Evolutionary conservation across 2,113 vertebrate species (phyloP).

Genomic region (Capra hircus): DNA sequence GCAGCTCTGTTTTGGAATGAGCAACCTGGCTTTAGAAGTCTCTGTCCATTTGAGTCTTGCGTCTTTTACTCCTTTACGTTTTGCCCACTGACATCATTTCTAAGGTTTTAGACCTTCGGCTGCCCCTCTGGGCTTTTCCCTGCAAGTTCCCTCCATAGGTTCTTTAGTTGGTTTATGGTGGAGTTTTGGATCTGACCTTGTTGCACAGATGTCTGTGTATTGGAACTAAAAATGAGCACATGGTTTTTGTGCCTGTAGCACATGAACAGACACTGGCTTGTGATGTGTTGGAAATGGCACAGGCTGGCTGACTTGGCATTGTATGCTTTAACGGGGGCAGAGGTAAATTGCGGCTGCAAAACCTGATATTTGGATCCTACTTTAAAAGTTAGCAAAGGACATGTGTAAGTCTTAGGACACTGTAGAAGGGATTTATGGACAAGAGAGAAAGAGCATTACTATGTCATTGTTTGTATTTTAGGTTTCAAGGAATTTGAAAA

Average conservation of each 20-base stretch:
- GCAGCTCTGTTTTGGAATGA: background rate
- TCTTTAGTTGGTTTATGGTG: background rate
- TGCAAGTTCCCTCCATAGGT: background rate
- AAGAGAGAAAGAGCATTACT: background rate
- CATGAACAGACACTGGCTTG: conserved; percentile 37
- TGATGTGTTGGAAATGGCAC: conserved; percentile 48
- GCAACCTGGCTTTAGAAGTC: background rate
- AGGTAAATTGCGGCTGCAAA: background rate
- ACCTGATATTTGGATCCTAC: background rate
- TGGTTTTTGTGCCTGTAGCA: conserved; percentile 53
- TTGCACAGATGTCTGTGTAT: conserved; percentile 65
- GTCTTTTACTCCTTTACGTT: background rate
- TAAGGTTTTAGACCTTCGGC: background rate
- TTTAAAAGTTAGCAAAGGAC: conserved; percentile 11
- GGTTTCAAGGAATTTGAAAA: conserved; percentile 48
- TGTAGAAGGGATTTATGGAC: background rate
- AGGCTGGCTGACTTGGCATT: conserved; percentile 58
- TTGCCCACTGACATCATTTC: background rate
- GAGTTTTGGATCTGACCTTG: conserved; percentile 60
- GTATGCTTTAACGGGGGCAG: conserved; percentile 18
- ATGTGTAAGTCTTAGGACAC: background rate
- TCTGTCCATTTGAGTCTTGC: conserved; percentile 5
- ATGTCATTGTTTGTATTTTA: conserved; percentile 14
- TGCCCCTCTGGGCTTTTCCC: background rate
- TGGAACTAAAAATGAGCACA: conserved; percentile 59